Conservation (phyloP, 2,888 invertebrate genomes). For the Drosophila prolongata region DNA sequence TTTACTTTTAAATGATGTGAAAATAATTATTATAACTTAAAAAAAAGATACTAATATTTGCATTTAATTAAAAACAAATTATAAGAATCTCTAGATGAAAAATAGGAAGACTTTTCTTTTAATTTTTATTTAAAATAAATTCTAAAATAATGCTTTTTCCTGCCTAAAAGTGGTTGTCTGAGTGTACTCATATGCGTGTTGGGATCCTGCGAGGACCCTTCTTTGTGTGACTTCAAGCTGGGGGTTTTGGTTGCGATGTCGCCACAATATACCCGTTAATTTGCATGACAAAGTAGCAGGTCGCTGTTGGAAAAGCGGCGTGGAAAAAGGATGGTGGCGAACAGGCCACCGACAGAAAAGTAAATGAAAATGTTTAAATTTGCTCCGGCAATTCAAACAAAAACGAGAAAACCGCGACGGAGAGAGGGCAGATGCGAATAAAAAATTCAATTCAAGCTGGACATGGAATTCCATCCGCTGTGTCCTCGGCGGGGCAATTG, state of each 20-base stretch:
- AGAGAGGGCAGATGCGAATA: constrained; percentile 11
- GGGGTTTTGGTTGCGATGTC: constrained; percentile 43
- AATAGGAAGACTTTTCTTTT: too few species aligned
- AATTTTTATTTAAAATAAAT: too few species aligned
- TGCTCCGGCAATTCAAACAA: constrained; percentile 22
- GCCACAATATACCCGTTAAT: constrained; percentile 70
- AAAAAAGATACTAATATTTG: too few species aligned
- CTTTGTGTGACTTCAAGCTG: constrained; percentile 58
- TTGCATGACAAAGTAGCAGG: constrained; percentile 75
- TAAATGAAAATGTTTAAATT: constrained; percentile 57
- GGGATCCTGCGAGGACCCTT: constrained; percentile 22
- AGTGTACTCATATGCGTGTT: constrained; percentile 15
- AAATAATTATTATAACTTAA: too few species aligned
- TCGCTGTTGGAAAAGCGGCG: constrained; percentile 12
- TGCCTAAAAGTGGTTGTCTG: not conserved
- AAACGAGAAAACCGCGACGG: not conserved
- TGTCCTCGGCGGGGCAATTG: constrained; percentile 19
- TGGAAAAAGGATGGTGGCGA: constrained; percentile 5
- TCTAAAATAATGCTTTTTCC: too few species aligned
- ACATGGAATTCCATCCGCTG: constrained; percentile 22
- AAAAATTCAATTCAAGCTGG: constrained; percentile 37
- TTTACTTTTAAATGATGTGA: too few species aligned
- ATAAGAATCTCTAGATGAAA: too few species aligned
- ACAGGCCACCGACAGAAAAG: constrained; percentile 21
- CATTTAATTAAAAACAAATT: too few species aligned